Evolutionary conservation across 2,888 invertebrate species (phyloP).

Genomic region (Ochropacha duplaris): DNA sequence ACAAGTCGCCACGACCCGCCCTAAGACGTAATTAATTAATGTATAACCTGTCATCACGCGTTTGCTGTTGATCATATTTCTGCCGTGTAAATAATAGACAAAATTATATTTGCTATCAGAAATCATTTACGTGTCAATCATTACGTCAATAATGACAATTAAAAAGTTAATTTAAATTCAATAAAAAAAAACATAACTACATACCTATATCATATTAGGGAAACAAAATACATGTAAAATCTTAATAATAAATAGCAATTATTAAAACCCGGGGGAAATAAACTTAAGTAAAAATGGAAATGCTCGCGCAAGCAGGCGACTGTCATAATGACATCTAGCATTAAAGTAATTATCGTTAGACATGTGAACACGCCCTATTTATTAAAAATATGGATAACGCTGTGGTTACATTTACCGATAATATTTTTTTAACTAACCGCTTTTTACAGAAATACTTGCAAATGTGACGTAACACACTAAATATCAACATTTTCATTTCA

Average conservation of each 20-base stretch:
- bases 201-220: background rate
- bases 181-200: background rate
- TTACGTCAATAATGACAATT: too few species aligned
- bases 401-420: slow-evolving; percentile 6
- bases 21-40: slow-evolving; percentile 78
- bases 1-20: slow-evolving; percentile 58
- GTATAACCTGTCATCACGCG: slow-evolving; percentile 26
- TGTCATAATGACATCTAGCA: slow-evolving; percentile 32
- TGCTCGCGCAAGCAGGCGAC: slow-evolving; percentile 16
- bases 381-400: slow-evolving; percentile 25
- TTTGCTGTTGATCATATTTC: slow-evolving; percentile 10
- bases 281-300: slow-evolving; percentile 40
- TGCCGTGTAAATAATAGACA: background rate
- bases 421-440: too few species aligned
- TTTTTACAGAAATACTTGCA: background rate
- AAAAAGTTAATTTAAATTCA: too few species aligned
- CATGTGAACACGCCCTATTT: slow-evolving; percentile 50
- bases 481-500: background rate
- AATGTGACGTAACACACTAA: background rate
- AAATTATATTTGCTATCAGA: slow-evolving; percentile 4
- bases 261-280: slow-evolving; percentile 43
- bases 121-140: too few species aligned
- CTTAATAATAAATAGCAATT: slow-evolving; percentile 60
- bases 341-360: slow-evolving; percentile 73
- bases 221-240: slow-evolving; percentile 31